These are phyloP conservation scores for Latrodectus hesperus DNA, from an alignment of 2,888 invertebrate species.

Conservation along the genomic window DNA sequence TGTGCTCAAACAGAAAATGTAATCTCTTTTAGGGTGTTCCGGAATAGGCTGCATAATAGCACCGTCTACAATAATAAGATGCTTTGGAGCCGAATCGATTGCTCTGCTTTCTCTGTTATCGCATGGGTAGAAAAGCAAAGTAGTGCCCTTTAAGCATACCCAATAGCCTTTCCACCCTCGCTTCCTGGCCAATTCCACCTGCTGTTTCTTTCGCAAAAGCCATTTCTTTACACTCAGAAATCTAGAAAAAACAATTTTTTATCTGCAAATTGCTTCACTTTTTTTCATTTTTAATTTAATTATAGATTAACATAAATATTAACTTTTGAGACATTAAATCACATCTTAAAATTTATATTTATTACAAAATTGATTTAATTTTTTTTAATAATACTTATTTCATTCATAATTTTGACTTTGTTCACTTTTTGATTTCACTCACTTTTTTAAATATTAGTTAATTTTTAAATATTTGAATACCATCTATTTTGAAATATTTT, in stretches of 20 bases:
- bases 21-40: constrained; percentile 98
- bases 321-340: too few relatives aligned
- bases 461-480: too few relatives aligned
- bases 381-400: too few relatives aligned
- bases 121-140: constrained; percentile 95
- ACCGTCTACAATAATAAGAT: constrained; percentile 95
- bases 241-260: constrained; percentile 77
- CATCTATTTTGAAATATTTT: too few relatives aligned
- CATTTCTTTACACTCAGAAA: constrained; percentile 98
- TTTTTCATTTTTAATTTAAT: too few relatives aligned
- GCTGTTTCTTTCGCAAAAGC: constrained; percentile 94
- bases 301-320: too few relatives aligned
- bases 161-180: constrained; percentile 99
- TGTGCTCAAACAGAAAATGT: constrained; percentile 98
- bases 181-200: constrained; percentile 89
- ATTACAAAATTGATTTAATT: too few relatives aligned
- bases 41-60: constrained; percentile 99
- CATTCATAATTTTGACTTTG: too few relatives aligned
- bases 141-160: constrained; percentile 98
- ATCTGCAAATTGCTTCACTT: too few relatives aligned
- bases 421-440: too few relatives aligned
- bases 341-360: too few relatives aligned
- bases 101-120: constrained; percentile 87
- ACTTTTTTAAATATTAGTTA: too few relatives aligned
- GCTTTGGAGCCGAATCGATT: constrained; percentile 94